Evolutionary conservation across 1,140 invertebrate genomes (phyloP), one percentile per base, ranked within the genome.

Genomic region (Drosophila novamexicana): DNA sequence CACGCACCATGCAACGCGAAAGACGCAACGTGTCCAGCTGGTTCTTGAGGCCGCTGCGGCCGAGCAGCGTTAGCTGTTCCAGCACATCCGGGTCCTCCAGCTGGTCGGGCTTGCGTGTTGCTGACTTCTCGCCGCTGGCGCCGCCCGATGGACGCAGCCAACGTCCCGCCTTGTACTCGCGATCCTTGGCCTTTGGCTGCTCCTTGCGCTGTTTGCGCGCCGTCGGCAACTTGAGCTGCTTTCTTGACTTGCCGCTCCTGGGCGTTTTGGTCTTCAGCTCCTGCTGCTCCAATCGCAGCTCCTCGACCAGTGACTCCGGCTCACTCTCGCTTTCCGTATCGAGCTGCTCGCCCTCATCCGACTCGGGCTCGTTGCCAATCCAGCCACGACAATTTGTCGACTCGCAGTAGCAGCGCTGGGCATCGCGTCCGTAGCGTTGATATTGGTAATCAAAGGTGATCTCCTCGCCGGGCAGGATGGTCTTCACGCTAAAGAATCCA

Each of bases 401-500:
- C 75, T 97, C 97, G 92, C 98, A 99, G 92, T 95, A 99, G 93
- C 98, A 99, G 67, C 96, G 96, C 93, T 99, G 98, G 1, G 98
- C 97, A 93, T 98, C 97, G 93, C 98, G 97, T 3, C 97, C 98
- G 94, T 98, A 99, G 90, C 98, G 93, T 93, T 99, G 97, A 93
- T 99, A 99, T 92, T 99, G 97, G 93, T 99, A 99, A 93, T 99
- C 98, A 93, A 99, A 99, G 0, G 98, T 99, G 32, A 99, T 96
- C 94, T 99, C 98, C 93, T 99, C 98, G 2, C 97, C 97, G 7
- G 95, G 94, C 44, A 94, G 86, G 75, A 99, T 96, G 14, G 95
- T 94, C 79, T 96, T 95, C 74, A 95, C 96, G 72, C 97, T 97
- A 92, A 99, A 99, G 93, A 99, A 99, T 0, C 99, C 99, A 81